phyloP scores from a whole-genome alignment of 1,140 invertebrate species.

The Temnothorax longispinosus region DNA sequence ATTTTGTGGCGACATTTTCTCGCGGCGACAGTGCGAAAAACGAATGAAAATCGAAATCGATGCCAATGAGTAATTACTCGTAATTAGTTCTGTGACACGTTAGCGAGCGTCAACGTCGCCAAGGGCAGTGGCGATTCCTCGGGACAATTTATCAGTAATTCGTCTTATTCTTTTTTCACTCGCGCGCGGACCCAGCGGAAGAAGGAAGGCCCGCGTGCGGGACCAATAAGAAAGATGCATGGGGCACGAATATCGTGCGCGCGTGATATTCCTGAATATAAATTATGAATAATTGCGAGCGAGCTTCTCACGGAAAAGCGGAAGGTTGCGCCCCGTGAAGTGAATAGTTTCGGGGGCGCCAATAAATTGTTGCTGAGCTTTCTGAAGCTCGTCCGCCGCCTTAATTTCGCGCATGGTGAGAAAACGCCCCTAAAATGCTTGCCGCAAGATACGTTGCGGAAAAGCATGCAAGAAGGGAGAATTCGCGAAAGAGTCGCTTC shows the following conservation, averaged over 20 bases:
- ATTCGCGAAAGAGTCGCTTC: neutral
- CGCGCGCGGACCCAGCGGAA: neutral
- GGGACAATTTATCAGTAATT: slow-evolving; percentile 70
- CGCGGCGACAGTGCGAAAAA: neutral
- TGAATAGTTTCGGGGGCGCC: slow-evolving; percentile 69
- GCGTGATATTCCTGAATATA: slow-evolving; percentile 64
- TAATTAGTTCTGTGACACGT: slow-evolving; percentile 66
- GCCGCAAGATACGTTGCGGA: slow-evolving; percentile 5
- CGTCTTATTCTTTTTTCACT: slow-evolving; percentile 57
- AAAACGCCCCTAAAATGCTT: slow-evolving; percentile 44
- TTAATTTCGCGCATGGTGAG: slow-evolving; percentile 54
- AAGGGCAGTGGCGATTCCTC: slow-evolving; percentile 22
- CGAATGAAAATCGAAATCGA: slow-evolving; percentile 12
- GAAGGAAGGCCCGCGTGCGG: neutral
- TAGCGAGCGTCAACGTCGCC: slow-evolving; percentile 51
- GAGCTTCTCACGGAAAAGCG: slow-evolving; percentile 21
- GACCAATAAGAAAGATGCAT: slow-evolving; percentile 66
- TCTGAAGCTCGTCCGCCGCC: slow-evolving; percentile 19
- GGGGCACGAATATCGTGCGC: slow-evolving; percentile 63
- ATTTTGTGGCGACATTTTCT: neutral
- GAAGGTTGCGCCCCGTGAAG: slow-evolving; percentile 27
- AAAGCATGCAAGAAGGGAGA: neutral
- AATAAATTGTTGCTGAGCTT: slow-evolving; percentile 66
- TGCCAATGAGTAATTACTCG: slow-evolving; percentile 71
- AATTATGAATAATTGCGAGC: slow-evolving; percentile 72